A percentile compares a stretch with the other conserved stretches of the same genome.
Conservation (phyloP, 2,888 invertebrate species). For the Drosophila bunnanda region DNA sequence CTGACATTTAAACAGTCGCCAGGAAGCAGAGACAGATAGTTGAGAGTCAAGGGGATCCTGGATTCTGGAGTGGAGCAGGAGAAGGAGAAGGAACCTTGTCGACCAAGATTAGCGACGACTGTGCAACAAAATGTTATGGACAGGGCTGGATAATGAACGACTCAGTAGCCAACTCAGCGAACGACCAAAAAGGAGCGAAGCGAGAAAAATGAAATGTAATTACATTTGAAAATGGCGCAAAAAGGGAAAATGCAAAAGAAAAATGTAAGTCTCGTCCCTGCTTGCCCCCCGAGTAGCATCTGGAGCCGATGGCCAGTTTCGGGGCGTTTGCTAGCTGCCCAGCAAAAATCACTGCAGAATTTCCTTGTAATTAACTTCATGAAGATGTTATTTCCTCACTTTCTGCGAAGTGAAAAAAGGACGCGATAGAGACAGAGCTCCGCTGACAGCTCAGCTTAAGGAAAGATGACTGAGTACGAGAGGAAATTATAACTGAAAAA, state of each 20-base stretch:
- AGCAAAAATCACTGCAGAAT: constrained; percentile 49
- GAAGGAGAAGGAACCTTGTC: constrained; percentile 60
- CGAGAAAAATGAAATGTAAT: constrained; percentile 55
- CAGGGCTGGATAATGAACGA: constrained; percentile 71
- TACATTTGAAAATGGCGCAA: constrained; percentile 48
- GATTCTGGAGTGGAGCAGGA: not conserved
- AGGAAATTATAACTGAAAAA: constrained; percentile 23
- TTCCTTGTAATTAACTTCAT: constrained; percentile 52
- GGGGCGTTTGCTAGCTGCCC: constrained; percentile 11
- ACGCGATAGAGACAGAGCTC: not conserved
- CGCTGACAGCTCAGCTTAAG: constrained; percentile 32
- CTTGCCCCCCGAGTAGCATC: constrained; percentile 10
- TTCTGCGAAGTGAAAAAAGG: not conserved
- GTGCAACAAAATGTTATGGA: constrained; percentile 78
- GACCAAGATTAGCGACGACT: constrained; percentile 72
- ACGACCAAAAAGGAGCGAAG: constrained; percentile 46
- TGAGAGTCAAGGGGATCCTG: constrained; percentile 3
- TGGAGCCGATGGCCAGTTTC: constrained; percentile 30
- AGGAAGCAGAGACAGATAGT: constrained; percentile 37
- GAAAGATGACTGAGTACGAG: constrained; percentile 20
- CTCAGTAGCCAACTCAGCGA: constrained; percentile 21
- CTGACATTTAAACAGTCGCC: constrained; percentile 79
- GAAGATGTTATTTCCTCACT: constrained; percentile 37
- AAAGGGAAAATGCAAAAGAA: constrained; percentile 23
- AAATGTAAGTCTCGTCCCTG: constrained; percentile 14